phyloP scores from a whole-genome alignment of 53 echinoderm and acorn worm genomes.

The Zoroaster sp. region DNA sequence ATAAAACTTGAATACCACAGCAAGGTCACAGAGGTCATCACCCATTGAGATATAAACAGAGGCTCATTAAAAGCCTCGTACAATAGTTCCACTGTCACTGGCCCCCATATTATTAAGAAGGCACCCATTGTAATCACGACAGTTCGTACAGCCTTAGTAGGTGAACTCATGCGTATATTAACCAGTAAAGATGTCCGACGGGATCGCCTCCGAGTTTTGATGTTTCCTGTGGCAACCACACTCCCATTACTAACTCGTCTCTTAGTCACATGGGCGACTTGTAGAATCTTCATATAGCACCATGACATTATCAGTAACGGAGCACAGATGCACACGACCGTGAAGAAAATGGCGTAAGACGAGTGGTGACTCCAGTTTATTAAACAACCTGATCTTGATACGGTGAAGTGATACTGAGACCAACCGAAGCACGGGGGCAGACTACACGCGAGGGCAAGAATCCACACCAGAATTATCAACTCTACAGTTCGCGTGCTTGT shows the following conservation, averaged over 20 bases:
- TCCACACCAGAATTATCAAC: conserved; percentile 62
- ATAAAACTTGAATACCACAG: conserved; percentile 66
- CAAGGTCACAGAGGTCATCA: conserved; percentile 56
- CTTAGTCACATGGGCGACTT: conserved; percentile 70
- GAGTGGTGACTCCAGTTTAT: conserved; percentile 78
- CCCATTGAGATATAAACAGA: conserved; percentile 47
- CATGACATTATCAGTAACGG: conserved; percentile 64
- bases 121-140: conserved; percentile 75
- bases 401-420: conserved; percentile 72
- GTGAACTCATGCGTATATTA: conserved; percentile 95
- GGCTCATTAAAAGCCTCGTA: conserved; percentile 69
- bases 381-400: conserved; percentile 65
- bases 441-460: conserved; percentile 69
- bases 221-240: conserved; percentile 52
- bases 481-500: conserved; percentile 74
- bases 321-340: conserved; percentile 45
- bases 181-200: conserved; percentile 86
- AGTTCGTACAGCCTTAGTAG: conserved; percentile 87
- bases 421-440: conserved; percentile 87
- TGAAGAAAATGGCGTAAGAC: conserved; percentile 82
- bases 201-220: conserved; percentile 60
- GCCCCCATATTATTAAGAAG: conserved; percentile 65
- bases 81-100: conserved; percentile 66
- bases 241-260: conserved; percentile 88
- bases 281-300: conserved; percentile 76